Evolutionary conservation across 2,888 invertebrate species (phyloP).

Genomic region (Phengaris arion): DNA sequence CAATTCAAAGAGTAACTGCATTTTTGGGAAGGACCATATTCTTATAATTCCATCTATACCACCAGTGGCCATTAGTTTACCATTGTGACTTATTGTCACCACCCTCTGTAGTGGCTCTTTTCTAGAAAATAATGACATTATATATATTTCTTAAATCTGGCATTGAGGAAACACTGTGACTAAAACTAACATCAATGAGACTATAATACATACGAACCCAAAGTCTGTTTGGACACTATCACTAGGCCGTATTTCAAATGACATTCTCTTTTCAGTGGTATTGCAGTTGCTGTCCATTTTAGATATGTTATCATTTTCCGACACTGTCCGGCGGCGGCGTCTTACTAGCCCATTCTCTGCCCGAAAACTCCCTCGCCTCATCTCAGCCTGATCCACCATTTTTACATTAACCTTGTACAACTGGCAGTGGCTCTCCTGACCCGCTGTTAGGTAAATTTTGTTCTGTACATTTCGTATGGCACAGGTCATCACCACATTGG

Average conservation of each 20-base stretch:
- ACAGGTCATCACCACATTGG: conserved; percentile 95
- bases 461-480: conserved; percentile 86
- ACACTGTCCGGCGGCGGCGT: conserved; percentile 72
- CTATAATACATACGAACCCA: conserved; percentile 64
- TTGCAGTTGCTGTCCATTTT: conserved; percentile 68
- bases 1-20: conserved; percentile 84
- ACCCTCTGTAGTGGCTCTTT: conserved; percentile 92
- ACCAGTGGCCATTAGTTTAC: conserved; percentile 92
- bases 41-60: conserved; percentile 93
- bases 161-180: no score
- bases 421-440: conserved; percentile 95
- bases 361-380: conserved; percentile 77
- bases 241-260: conserved; percentile 86
- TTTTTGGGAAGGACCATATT: conserved; percentile 92
- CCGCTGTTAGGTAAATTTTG: conserved; percentile 90
- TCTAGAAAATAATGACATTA: conserved; percentile 49
- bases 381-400: conserved; percentile 77
- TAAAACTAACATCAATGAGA: not conserved
- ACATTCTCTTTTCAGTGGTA: conserved; percentile 80
- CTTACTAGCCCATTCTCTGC: conserved; percentile 72
- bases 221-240: conserved; percentile 94
- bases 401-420: conserved; percentile 86
- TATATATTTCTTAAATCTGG: no score
- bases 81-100: conserved; percentile 87
- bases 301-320: conserved; percentile 75